Evolutionary conservation across 1,140 invertebrate species (phyloP), one percentile per base, ranked within the genome.

Genomic region (Caenorhabditis briggsae): DNA sequence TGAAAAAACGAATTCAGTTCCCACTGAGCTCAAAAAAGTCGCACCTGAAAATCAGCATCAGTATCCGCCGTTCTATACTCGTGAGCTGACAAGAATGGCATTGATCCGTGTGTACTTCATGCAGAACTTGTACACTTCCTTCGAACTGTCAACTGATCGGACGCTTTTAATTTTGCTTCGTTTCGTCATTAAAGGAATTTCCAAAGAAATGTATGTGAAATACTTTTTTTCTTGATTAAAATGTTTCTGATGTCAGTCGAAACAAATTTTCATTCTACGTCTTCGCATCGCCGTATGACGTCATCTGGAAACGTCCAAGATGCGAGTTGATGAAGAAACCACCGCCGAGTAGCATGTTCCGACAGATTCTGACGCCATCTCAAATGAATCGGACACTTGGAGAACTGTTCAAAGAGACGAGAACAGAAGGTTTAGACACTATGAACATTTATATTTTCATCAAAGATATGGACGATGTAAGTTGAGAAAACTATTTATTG

Each of bases 211-310:
- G 70, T 53, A 14, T 12, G 70, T n/a, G n/a, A 50, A 20, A 7
- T 2, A 70, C 14, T 46, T 6, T 25, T 8, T 46, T 50, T 23
- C 12, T 6, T 5, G 9, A 11, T 43, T 8, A 70, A 2, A 16
- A 1, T 14, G 5, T 18, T 18, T 46, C 23, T 33, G 33, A 33
- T 78, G 14, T 78, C 70, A 78, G 70, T 11, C 43, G 70, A 11
- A 78, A 78, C 46, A 50, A 78, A 11, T 78, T 78, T 14, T 78
- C 70, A 78, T 78, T 78, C 46, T 78, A 78, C 46, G 70, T 50
- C 1, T 78, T 78, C 18, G 70, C 70, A 12, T 78, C 70, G 25
- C 70, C 70, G 23, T 78, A 78, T 23, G 70, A 78, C 9, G 70
- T 78, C 6, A 50, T 50, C 33, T 78, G 70, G 70, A 78, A 78